Percentiles rank a stretch among this genome's conserved stretches.
Evolutionary conservation across 1,140 invertebrate genomes (phyloP).

Genomic region (Zelostemma sp.): DNA sequence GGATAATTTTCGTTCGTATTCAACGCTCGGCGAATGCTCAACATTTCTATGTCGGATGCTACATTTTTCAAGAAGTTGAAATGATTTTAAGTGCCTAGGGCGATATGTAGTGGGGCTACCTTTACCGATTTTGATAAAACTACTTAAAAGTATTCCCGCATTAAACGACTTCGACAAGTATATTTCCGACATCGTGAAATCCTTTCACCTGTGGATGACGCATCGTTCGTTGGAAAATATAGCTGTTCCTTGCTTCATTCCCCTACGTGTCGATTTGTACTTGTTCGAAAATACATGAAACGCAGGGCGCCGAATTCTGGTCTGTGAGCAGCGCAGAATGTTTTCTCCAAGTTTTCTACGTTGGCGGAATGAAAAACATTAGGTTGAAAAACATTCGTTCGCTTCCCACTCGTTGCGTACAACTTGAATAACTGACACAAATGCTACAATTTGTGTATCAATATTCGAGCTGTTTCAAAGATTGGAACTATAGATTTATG

Average conservation of each 20-base stretch:
- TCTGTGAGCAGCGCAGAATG: background rate
- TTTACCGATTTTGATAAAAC: slow-evolving; percentile 24
- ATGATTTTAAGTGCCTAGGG: slow-evolving; percentile 17
- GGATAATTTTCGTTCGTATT: background rate
- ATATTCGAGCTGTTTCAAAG: no score
- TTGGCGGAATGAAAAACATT: background rate
- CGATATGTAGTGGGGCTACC: slow-evolving; percentile 11
- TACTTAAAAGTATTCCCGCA: slow-evolving; percentile 37
- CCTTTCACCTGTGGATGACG: slow-evolving; percentile 35
- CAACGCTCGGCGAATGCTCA: background rate
- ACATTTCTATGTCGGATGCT: background rate
- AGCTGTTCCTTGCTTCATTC: slow-evolving; percentile 5
- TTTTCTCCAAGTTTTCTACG: background rate
- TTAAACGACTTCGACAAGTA: slow-evolving; percentile 37
- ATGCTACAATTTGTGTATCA: no score
- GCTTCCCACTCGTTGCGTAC: no score
- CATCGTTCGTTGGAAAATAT: slow-evolving; percentile 28
- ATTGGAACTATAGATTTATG: no score
- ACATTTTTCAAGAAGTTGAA: background rate
- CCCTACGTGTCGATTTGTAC: background rate
- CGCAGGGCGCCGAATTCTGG: background rate
- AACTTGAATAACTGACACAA: no score
- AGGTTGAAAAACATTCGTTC: no score
- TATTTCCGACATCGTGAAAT: slow-evolving; percentile 35
- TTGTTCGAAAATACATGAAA: background rate